These are phyloP conservation scores for Embidobia sp. DNA, from an alignment of 2,888 invertebrate genomes.

Conservation along the genomic window DNA sequence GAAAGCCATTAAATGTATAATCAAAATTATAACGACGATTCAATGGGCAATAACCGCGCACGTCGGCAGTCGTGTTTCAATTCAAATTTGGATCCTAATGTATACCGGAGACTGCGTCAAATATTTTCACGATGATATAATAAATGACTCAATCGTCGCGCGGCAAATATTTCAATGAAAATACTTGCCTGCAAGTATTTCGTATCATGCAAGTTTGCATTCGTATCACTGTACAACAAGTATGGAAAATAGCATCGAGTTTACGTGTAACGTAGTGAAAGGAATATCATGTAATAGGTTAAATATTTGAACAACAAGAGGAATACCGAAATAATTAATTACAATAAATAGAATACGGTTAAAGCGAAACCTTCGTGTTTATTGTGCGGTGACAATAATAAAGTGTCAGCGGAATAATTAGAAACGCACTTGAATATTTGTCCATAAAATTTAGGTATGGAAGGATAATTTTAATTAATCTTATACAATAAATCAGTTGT, in stretches of 20 bases:
- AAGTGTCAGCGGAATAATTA: too few species aligned
- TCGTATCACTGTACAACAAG: neutral
- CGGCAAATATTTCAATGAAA: neutral
- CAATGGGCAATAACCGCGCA: constrained; percentile 40
- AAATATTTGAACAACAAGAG: neutral
- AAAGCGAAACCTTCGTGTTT: too few species aligned
- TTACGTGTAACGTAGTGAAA: constrained; percentile 1
- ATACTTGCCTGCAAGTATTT: constrained; percentile 1
- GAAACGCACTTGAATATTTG: too few species aligned
- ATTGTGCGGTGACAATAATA: too few species aligned
- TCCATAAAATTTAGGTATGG: too few species aligned
- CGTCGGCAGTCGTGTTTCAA: constrained; percentile 14
- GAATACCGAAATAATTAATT: too few species aligned
- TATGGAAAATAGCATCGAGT: neutral
- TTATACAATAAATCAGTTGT: too few species aligned
- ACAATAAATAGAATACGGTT: too few species aligned
- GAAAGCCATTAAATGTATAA: constrained; percentile 28
- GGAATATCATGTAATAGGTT: constrained; percentile 2
- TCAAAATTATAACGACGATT: constrained; percentile 22
- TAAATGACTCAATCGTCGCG: neutral
- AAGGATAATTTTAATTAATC: too few species aligned
- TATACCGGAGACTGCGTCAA: constrained; percentile 23
- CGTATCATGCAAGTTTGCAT: constrained; percentile 7
- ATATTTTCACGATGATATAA: too few species aligned
- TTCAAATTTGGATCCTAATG: too few species aligned